Evolutionary conservation across 2,888 invertebrate genomes (phyloP).

Genomic region (Amphiduros pacificus): DNA sequence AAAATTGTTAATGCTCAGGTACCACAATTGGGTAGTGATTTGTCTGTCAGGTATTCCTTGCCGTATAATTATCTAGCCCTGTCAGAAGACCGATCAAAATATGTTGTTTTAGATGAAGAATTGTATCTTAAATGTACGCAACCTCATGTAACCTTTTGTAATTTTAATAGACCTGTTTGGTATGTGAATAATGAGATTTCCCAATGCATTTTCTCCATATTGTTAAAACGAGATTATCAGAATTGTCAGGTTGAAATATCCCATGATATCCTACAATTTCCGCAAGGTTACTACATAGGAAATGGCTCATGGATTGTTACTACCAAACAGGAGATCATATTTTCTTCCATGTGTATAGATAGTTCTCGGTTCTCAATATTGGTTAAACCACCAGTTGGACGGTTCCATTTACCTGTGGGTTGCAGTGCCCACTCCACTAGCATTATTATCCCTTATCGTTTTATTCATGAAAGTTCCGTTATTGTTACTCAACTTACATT

Average conservation of each 20-base stretch:
- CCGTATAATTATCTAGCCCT: neutral
- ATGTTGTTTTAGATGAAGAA: neutral
- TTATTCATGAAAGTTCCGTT: no score
- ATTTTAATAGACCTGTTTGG: neutral
- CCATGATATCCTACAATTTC: neutral
- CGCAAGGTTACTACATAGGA: neutral
- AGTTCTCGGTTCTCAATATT: neutral
- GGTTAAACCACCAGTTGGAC: neutral
- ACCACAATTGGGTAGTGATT: no score
- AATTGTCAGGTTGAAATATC: neutral
- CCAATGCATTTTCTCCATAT: neutral
- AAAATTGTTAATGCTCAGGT: no score
- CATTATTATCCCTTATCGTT: no score
- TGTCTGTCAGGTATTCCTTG: no score
- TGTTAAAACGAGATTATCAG: neutral
- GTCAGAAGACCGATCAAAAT: neutral
- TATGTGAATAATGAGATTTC: neutral
- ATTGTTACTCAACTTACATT: no score
- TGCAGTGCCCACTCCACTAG: neutral
- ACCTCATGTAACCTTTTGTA: neutral
- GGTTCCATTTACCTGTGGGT: neutral
- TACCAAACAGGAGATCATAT: neutral
- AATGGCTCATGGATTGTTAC: neutral
- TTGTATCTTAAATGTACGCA: neutral
- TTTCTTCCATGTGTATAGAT: neutral